These are phyloP conservation scores for Orthosia incerta DNA, from an alignment of 2,888 invertebrate species.

Conservation along the genomic window DNA sequence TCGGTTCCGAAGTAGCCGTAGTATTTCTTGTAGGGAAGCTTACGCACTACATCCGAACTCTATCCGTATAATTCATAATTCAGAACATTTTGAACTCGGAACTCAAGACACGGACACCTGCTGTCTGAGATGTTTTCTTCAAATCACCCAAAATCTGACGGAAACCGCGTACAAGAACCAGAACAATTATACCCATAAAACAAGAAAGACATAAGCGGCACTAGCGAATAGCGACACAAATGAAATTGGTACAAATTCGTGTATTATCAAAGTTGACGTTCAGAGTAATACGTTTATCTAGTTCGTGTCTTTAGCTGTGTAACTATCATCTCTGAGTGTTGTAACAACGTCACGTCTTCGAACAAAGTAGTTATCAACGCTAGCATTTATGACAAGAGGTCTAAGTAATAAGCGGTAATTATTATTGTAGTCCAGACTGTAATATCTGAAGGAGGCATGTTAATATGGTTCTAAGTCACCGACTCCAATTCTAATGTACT, in stretches of 20 bases:
- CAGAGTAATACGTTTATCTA: slow-evolving; percentile 45
- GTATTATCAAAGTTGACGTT: slow-evolving; percentile 41
- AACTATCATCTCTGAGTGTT: slow-evolving; percentile 39
- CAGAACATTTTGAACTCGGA: no score
- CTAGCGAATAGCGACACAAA: slow-evolving; percentile 3
- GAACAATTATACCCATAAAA: slow-evolving; percentile 8
- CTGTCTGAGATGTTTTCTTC: neutral
- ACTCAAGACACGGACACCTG: no score
- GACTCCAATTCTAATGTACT: neutral
- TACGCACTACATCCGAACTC: no score
- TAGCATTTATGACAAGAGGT: slow-evolving; percentile 55
- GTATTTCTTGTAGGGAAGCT: no score
- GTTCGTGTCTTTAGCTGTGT: slow-evolving; percentile 44
- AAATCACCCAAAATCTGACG: neutral
- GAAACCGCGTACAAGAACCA: neutral
- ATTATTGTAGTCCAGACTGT: neutral
- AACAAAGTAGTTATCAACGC: slow-evolving; percentile 68
- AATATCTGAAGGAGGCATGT: no score
- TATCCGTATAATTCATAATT: no score
- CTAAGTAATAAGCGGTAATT: slow-evolving; percentile 54
- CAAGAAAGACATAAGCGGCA: slow-evolving; percentile 2
- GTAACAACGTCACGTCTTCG: slow-evolving; percentile 64
- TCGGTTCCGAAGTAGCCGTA: no score
- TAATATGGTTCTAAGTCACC: neutral
- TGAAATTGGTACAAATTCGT: slow-evolving; percentile 43